A percentile compares a stretch with the other conserved stretches of the same genome.
phyloP scores from a whole-genome alignment of 2,113 vertebrate genomes.

The Pogonocichla stellata region DNA sequence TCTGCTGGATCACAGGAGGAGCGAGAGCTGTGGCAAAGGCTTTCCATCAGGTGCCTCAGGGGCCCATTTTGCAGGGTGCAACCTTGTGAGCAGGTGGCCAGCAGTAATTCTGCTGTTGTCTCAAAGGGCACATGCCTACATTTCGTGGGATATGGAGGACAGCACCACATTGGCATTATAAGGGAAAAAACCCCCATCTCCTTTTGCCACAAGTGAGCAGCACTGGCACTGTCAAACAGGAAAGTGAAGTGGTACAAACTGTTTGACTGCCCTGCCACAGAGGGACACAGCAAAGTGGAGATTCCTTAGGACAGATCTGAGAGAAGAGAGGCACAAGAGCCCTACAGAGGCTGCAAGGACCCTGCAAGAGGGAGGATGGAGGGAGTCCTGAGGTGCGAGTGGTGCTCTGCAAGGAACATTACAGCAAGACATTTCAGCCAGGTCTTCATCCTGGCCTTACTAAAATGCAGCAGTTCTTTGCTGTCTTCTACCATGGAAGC shows the following conservation, averaged over 20 bases:
- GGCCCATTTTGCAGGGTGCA: accelerated
- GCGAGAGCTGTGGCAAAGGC: background rate
- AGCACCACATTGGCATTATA: accelerated
- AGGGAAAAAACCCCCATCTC: background rate
- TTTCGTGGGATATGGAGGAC: background rate
- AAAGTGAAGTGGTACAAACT: background rate
- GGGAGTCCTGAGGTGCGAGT: accelerated
- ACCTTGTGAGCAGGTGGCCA: background rate
- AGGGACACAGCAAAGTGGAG: background rate
- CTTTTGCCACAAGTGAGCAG: background rate
- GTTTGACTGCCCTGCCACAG: background rate
- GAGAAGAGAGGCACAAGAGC: background rate
- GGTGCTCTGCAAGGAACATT: background rate
- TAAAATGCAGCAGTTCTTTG: background rate
- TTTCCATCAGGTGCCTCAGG: background rate
- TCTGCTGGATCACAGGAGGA: background rate
- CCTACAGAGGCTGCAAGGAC: background rate
- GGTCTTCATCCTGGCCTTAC: background rate
- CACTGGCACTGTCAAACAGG: background rate
- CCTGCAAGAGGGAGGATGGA: background rate
- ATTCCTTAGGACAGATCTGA: background rate
- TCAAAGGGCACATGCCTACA: background rate
- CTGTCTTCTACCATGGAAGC: background rate
- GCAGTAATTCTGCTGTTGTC: background rate
- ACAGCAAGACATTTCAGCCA: background rate